phyloP scores from a whole-genome alignment of 2,113 vertebrate genomes.

The Galeopterus variegatus region DNA sequence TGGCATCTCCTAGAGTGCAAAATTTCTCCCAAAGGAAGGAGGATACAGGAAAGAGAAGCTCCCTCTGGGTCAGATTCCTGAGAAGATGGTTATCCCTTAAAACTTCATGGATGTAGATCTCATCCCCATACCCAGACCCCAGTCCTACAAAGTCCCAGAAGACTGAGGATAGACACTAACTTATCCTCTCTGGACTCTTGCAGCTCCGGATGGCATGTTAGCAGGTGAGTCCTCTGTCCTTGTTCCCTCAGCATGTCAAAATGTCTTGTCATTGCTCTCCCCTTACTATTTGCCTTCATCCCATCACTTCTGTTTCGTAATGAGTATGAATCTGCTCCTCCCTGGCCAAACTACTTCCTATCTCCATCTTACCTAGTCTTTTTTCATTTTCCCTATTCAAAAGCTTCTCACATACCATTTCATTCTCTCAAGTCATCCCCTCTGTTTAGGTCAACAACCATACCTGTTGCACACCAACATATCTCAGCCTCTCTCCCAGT shows the following conservation, averaged over 20 bases:
- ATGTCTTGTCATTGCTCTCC: background rate
- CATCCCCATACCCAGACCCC: background rate
- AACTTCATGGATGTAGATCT: background rate
- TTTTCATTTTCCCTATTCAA: background rate
- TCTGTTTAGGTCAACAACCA: background rate
- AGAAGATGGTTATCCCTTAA: background rate
- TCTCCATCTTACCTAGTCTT: background rate
- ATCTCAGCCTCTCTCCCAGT: background rate
- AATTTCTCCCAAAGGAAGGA: background rate
- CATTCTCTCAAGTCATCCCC: background rate
- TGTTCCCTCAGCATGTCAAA: background rate
- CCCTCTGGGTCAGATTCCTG: background rate
- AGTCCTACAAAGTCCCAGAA: background rate
- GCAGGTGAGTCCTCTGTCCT: slow-evolving; percentile 61
- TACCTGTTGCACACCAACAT: background rate
- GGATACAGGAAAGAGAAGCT: background rate
- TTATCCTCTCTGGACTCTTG: slow-evolving; percentile 63
- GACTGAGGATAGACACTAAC: slow-evolving; percentile 11
- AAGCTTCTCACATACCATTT: background rate
- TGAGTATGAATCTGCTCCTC: background rate
- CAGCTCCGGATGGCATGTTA: slow-evolving; percentile 53
- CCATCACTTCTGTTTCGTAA: background rate
- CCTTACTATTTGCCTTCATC: background rate
- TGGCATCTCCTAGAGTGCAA: background rate
- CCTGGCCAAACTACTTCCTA: background rate